A percentile compares a stretch with the other conserved stretches of the same genome.
phyloP scores from a whole-genome alignment of 2,888 invertebrate genomes.

The Arctia plantaginis region DNA sequence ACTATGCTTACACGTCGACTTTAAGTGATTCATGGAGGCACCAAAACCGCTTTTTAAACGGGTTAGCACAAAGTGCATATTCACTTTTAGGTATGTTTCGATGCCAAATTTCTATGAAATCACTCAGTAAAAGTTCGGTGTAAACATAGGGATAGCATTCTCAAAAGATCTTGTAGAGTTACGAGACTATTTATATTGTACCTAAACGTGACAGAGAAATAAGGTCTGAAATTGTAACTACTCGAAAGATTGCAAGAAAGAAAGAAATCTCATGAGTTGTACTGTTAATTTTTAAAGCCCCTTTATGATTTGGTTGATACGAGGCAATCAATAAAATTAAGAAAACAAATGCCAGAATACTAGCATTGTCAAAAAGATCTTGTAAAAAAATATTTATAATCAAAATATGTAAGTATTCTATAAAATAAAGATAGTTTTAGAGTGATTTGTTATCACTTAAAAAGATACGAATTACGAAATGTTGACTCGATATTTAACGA shows the following conservation, averaged over 20 bases:
- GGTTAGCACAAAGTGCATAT: not conserved
- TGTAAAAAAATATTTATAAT: too few relatives aligned
- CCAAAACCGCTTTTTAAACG: not conserved
- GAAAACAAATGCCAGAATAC: not conserved
- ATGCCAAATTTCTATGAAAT: not conserved
- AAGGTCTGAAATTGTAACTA: not conserved
- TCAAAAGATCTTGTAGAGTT: not conserved
- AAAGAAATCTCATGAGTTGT: not conserved
- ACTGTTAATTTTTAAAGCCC: not conserved
- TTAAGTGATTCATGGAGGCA: not conserved
- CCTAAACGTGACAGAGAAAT: not conserved
- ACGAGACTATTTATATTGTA: not conserved
- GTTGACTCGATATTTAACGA: conserved; percentile 9
- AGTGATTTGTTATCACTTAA: not conserved
- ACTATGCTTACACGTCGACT: not conserved
- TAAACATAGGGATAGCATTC: not conserved
- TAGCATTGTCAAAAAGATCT: not conserved
- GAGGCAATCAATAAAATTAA: not conserved
- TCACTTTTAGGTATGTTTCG: not conserved
- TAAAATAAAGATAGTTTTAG: not conserved
- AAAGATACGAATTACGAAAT: not conserved
- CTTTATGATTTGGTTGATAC: not conserved
- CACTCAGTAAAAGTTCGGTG: not conserved
- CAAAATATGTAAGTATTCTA: too few relatives aligned
- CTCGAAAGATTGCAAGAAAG: not conserved